phyloP scores from a whole-genome alignment of 2,797 vertebrate genomes.

The Halcyon badia region DNA sequence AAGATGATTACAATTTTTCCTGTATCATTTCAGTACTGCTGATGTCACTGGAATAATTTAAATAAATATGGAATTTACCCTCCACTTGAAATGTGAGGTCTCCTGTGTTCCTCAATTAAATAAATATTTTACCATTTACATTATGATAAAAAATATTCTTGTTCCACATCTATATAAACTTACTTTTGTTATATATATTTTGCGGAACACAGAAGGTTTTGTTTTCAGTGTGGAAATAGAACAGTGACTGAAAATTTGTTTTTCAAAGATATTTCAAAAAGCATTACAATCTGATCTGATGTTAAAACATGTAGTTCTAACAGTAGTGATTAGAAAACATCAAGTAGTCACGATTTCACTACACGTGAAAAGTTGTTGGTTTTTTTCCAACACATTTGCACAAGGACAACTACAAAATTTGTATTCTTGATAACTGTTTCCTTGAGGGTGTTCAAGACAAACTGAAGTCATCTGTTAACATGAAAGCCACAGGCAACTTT shows the following conservation, averaged over 20 bases:
- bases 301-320: background rate
- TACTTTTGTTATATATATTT: background rate
- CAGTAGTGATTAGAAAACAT: background rate
- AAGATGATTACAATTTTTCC: background rate
- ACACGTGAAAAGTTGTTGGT: background rate
- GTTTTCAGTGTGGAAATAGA: background rate
- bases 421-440: background rate
- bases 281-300: background rate
- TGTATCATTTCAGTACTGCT: background rate
- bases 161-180: background rate
- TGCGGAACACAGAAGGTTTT: background rate
- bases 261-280: background rate
- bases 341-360: background rate
- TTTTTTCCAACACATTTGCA: background rate
- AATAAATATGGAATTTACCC: background rate
- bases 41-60: background rate
- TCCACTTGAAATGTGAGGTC: background rate
- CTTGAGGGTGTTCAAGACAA: background rate
- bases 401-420: background rate
- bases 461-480: background rate
- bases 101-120: background rate
- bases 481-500: conserved; percentile 4
- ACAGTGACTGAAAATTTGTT: background rate
- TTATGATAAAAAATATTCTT: background rate
- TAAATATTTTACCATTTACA: too few relatives aligned